A percentile compares a stretch with the other conserved stretches of the same genome.
phyloP scores from a whole-genome alignment of 2,888 invertebrate genomes.

The Ypsolopha scabrella region DNA sequence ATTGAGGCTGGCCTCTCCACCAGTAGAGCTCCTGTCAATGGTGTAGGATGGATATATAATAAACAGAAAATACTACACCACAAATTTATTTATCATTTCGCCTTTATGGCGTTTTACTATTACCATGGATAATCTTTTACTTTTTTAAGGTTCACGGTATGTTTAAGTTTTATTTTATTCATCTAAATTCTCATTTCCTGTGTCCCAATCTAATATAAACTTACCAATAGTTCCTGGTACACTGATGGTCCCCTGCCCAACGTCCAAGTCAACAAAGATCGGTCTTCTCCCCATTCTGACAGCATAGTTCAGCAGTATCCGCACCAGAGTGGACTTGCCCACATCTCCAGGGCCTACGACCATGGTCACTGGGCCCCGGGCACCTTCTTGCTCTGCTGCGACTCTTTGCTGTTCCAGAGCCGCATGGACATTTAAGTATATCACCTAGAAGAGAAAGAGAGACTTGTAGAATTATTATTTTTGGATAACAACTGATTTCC shows the following conservation, averaged over 20 bases:
- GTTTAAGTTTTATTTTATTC: no score
- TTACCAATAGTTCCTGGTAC: conserved; percentile 91
- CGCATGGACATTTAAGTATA: conserved; percentile 96
- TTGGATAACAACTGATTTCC: no score
- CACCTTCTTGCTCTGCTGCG: conserved; percentile 80
- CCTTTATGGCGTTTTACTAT: no score
- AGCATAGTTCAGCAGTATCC: conserved; percentile 93
- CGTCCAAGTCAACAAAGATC: conserved; percentile 94
- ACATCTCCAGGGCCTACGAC: conserved; percentile 96
- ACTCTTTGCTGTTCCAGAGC: conserved; percentile 91
- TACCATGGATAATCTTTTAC: no score
- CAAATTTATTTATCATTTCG: no score
- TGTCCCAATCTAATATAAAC: conserved; percentile 7
- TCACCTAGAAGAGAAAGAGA: conserved; percentile 50
- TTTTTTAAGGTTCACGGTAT: no score
- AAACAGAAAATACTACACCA: no score
- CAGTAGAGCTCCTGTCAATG: conserved; percentile 76
- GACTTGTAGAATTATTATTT: not conserved
- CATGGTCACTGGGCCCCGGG: conserved; percentile 87
- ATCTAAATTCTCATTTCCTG: not conserved
- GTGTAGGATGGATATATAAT: no score
- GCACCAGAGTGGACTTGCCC: conserved; percentile 93
- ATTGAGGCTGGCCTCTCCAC: conserved; percentile 94
- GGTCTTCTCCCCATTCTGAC: conserved; percentile 91
- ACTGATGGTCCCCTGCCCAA: conserved; percentile 93